Evolutionary conservation across 2,888 invertebrate species (phyloP).

Genomic region (Odontocolon sp.): DNA sequence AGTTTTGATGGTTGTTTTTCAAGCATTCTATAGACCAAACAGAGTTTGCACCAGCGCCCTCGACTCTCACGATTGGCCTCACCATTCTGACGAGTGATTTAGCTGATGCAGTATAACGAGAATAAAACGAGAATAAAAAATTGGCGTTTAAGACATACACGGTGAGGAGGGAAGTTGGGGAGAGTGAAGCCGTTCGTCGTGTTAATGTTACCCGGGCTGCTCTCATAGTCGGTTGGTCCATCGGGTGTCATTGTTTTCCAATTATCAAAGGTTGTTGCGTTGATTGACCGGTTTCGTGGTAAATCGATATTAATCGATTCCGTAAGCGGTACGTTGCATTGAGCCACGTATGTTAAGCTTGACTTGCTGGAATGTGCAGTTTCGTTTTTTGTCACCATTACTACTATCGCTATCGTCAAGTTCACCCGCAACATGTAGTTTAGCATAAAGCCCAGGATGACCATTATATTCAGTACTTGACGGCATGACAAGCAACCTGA

Average conservation of each 20-base stretch:
- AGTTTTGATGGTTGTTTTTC: too few relatives aligned
- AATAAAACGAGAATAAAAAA: neutral
- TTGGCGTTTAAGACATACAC: constrained; percentile 32
- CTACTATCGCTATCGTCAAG: constrained; percentile 92
- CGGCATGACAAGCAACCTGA: constrained; percentile 89
- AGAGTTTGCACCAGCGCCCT: too few relatives aligned
- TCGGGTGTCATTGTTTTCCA: neutral
- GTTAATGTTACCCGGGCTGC: constrained; percentile 31
- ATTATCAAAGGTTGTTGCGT: neutral
- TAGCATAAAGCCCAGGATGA: constrained; percentile 93
- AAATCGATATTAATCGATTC: constrained; percentile 7
- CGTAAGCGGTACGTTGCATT: neutral
- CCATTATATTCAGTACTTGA: constrained; percentile 91
- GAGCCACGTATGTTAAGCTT: constrained; percentile 9
- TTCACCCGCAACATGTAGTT: constrained; percentile 94
- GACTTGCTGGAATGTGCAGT: constrained; percentile 61
- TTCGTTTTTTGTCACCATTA: constrained; percentile 85
- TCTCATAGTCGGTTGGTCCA: constrained; percentile 29
- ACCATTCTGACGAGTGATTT: constrained; percentile 8
- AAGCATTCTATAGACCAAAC: too few relatives aligned
- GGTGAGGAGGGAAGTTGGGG: constrained; percentile 22
- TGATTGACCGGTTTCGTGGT: constrained; percentile 10
- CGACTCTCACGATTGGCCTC: constrained; percentile 24
- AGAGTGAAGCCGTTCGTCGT: constrained; percentile 29
- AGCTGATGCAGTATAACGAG: neutral